Evolutionary conservation across 2,113 vertebrate genomes (phyloP).

Genomic region (Spheniscus mendiculus): DNA sequence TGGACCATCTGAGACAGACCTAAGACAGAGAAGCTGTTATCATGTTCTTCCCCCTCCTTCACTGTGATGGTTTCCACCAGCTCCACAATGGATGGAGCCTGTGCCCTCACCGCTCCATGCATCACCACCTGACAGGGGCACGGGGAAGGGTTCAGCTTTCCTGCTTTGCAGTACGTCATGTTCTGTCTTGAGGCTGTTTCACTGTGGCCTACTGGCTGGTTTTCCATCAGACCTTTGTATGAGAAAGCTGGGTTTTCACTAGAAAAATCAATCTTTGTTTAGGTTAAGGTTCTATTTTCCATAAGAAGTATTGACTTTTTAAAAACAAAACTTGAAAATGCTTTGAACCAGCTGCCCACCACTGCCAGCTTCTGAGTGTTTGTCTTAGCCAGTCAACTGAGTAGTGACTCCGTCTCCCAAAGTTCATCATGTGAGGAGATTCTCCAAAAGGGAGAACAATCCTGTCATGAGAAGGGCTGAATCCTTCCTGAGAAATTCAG

Average conservation of each 20-base stretch:
- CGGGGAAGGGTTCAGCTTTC: not conserved
- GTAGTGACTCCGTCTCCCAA: not conserved
- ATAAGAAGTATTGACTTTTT: not conserved
- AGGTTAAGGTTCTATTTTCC: not conserved
- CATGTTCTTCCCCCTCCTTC: not conserved
- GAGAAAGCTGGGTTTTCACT: not conserved
- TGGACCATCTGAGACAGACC: not conserved
- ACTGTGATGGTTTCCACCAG: not conserved
- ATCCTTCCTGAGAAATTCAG: not conserved
- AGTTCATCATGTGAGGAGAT: not conserved
- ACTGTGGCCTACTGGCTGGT: not conserved
- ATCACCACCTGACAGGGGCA: not conserved
- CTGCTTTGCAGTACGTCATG: not conserved
- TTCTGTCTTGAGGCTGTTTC: not conserved
- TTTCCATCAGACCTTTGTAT: not conserved
- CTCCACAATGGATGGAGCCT: not conserved
- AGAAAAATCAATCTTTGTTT: not conserved
- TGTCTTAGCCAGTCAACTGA: not conserved
- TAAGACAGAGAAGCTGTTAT: not conserved
- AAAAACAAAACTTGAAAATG: not conserved
- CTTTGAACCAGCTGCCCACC: not conserved
- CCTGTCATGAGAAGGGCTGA: not conserved
- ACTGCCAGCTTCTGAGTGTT: not conserved
- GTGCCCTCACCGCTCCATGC: rapidly evolving
- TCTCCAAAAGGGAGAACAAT: not conserved